Evolutionary conservation across 92 coral and sea anemone species (phyloP), one percentile per base, ranked within the genome.

Genomic region (Porites rus): DNA sequence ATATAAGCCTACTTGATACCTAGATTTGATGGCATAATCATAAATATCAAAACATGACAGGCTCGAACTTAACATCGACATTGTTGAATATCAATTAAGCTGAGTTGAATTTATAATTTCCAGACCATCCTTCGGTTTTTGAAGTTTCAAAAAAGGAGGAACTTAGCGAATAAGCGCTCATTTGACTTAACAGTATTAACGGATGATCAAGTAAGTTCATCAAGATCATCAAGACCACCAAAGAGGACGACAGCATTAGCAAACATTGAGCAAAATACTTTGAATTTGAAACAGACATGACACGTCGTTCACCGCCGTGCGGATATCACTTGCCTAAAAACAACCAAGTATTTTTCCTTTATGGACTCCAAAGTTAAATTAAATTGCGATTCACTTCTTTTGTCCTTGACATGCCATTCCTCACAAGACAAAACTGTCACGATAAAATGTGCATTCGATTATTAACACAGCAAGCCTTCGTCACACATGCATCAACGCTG

Each of bases 361-460:
- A 28, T n/a, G 61, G 2, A 10, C 9, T 6, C 6, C 10, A 62
- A 25, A 22, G 74, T n/a, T 53, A 13, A 2, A 50, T 52, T 50
- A 79, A 79, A n/a, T 46, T 43, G 31, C 50, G 22, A 25, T 24
- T 21, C 25, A 80, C 21, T 52, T 53, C 46, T 69, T 14, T 11
- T 71, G 59, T 43, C 70, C 43, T 24, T 18, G 56, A 58, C 86
- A 69, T 24, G 86, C 65, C 64, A 9, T 51, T 69, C 76, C 58
- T 59, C 51, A 4, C 50, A 12, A 71, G 69, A 70, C 86, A 69
- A 25, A 81, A 19, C 62, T 83, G 80, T 63, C 80, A 74, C 17
- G 50, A 62, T 46, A 28, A 83, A 81, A 71, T 81, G 59, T 70
- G 86, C 18, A 52, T 81, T 69, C 86, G 71, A 81, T 81, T 83